Evolutionary conservation across 2,888 invertebrate species (phyloP).

Genomic region (Orgyia antiqua): DNA sequence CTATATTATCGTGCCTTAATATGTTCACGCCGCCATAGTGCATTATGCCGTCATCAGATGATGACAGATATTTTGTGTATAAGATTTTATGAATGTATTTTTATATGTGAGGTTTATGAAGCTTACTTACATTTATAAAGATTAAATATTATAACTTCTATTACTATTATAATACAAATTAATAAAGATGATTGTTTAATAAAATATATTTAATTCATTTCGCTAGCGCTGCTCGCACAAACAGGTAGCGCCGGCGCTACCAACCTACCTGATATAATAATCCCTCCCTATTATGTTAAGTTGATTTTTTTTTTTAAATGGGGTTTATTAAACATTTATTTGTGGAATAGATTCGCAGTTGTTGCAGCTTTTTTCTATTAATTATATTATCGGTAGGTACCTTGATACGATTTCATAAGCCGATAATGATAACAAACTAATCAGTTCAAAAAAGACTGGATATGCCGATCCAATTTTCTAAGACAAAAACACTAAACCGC

Average conservation of each 20-base stretch:
- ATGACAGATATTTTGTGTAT: constrained; percentile 73
- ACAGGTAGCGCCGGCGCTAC: constrained; percentile 67
- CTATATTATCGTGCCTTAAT: constrained; percentile 70
- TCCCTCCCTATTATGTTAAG: background rate
- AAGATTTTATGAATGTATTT: constrained; percentile 70
- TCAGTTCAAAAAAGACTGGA: no score
- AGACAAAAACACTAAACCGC: no score
- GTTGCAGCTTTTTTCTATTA: no score
- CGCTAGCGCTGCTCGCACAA: constrained; percentile 9
- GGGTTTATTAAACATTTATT: no score
- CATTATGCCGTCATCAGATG: constrained; percentile 65
- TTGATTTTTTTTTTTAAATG: no score
- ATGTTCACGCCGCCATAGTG: constrained; percentile 73
- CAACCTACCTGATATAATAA: constrained; percentile 1
- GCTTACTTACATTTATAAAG: constrained; percentile 69
- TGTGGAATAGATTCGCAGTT: no score
- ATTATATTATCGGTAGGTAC: no score
- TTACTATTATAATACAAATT: constrained; percentile 52
- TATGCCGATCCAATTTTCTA: no score
- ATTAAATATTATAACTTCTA: constrained; percentile 61
- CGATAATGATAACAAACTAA: no score
- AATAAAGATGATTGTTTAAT: constrained; percentile 72
- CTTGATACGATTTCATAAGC: no score
- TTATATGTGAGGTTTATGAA: constrained; percentile 74
- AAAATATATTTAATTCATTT: constrained; percentile 44